Conservation (phyloP, 37 sponge, comb jelly and placozoan species). For the Spongilla lacustris region DNA sequence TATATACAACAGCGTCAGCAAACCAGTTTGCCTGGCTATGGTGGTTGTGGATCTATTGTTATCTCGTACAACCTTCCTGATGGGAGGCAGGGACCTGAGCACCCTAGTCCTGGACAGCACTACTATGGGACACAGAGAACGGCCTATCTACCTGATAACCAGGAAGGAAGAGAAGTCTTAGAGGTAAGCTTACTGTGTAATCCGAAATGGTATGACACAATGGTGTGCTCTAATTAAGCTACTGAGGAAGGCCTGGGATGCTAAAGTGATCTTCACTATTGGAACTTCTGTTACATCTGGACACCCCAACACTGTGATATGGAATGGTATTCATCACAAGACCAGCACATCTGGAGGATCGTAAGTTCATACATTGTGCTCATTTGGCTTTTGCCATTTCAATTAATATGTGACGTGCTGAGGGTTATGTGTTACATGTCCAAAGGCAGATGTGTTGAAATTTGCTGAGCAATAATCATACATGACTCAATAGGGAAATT, state of each 20-base stretch:
- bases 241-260: slow-evolving; percentile 69
- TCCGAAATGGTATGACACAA: background rate
- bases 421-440: no score
- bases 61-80: slow-evolving; percentile 67
- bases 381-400: no score
- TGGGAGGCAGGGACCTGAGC: slow-evolving; percentile 57
- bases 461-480: no score
- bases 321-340: slow-evolving; percentile 90
- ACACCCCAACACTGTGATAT: slow-evolving; percentile 36
- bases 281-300: slow-evolving; percentile 71
- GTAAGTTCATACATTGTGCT: slow-evolving; percentile 43
- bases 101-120: slow-evolving; percentile 74
- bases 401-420: no score
- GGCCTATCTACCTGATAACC: slow-evolving; percentile 76
- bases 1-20: background rate
- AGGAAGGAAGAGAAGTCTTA: slow-evolving; percentile 64
- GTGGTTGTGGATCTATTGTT: slow-evolving; percentile 43
- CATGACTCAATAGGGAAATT: no score
- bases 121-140: slow-evolving; percentile 46
- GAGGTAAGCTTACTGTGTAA: background rate
- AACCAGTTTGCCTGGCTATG: slow-evolving; percentile 62
- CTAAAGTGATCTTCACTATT: slow-evolving; percentile 60
- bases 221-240: slow-evolving; percentile 7
- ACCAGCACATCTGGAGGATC: slow-evolving; percentile 45
- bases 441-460: no score